Percentiles rank a stretch among this genome's conserved stretches.
Conservation (phyloP, 1,140 invertebrate species). For the Euura lappo region DNA sequence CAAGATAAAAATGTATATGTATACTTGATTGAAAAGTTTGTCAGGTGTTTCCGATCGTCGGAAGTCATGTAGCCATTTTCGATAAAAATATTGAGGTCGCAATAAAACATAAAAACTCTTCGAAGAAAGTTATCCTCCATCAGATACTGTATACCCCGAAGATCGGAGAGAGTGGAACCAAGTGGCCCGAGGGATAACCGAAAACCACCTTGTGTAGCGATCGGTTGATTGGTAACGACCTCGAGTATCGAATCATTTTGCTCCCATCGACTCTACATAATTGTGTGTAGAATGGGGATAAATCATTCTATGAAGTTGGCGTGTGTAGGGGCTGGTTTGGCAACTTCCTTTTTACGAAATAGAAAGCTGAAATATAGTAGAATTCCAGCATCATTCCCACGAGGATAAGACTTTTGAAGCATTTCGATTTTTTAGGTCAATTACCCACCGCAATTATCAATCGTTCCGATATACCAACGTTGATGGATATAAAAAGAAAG, state of each 20-base stretch:
- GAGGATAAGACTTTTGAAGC: neutral
- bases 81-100: constrained; percentile 31
- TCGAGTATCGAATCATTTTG: too few relatives aligned
- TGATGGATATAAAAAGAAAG: too few relatives aligned
- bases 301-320: too few relatives aligned
- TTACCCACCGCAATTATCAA: neutral
- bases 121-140: constrained; percentile 36
- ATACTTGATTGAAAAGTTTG: neutral
- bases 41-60: neutral
- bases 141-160: constrained; percentile 19
- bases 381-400: neutral
- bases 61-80: neutral
- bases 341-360: neutral
- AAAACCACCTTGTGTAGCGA: constrained; percentile 26
- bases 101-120: constrained; percentile 10
- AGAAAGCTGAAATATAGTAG: neutral
- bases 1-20: too few relatives aligned
- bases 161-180: constrained; percentile 37
- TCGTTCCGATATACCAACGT: neutral
- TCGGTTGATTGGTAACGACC: neutral
- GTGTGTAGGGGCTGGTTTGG: neutral
- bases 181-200: constrained; percentile 29
- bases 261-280: constrained; percentile 12
- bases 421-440: constrained; percentile 2
- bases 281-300: too few relatives aligned